Percentiles rank a stretch among this genome's conserved stretches.
These are phyloP conservation scores for Procambarus virginalis DNA, from an alignment of 1,140 invertebrate genomes.

Conservation along the genomic window DNA sequence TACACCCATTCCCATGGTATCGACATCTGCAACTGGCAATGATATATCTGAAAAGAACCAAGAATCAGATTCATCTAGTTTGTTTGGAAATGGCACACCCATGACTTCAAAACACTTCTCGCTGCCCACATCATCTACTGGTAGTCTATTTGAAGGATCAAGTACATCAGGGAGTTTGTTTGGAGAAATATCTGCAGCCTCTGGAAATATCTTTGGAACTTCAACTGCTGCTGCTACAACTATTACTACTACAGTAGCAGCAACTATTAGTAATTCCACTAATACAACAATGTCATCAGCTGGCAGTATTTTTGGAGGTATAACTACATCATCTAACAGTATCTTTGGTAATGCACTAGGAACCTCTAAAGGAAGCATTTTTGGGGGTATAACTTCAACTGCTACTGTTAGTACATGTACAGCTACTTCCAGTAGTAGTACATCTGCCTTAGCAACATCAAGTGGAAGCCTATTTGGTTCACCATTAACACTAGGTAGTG, in stretches of 20 bases:
- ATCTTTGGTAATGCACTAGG: not conserved
- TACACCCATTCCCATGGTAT: not conserved
- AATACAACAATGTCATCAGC: not conserved
- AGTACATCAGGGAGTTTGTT: slow-evolving; percentile 25
- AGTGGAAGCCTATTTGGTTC: slow-evolving; percentile 36
- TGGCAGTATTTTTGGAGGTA: slow-evolving; percentile 24
- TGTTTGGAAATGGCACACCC: slow-evolving; percentile 2
- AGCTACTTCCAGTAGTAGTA: not conserved
- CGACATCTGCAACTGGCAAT: not conserved
- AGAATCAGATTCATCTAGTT: not conserved
- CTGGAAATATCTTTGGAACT: slow-evolving; percentile 13
- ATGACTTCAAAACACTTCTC: not conserved
- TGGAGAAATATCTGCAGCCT: slow-evolving; percentile 11
- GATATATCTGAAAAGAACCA: not conserved
- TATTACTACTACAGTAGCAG: not conserved
- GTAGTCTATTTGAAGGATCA: not conserved
- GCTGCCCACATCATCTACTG: not conserved
- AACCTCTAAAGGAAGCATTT: slow-evolving; percentile 12
- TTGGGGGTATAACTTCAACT: slow-evolving; percentile 11
- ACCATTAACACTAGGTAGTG: not conserved
- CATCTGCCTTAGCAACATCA: not conserved
- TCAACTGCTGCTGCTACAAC: not conserved
- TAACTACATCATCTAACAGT: slow-evolving; percentile 6
- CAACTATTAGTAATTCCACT: not conserved
- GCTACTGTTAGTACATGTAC: not conserved